Conservation (phyloP, 92 coral and sea anemone genomes). For the Porites divaricata region DNA sequence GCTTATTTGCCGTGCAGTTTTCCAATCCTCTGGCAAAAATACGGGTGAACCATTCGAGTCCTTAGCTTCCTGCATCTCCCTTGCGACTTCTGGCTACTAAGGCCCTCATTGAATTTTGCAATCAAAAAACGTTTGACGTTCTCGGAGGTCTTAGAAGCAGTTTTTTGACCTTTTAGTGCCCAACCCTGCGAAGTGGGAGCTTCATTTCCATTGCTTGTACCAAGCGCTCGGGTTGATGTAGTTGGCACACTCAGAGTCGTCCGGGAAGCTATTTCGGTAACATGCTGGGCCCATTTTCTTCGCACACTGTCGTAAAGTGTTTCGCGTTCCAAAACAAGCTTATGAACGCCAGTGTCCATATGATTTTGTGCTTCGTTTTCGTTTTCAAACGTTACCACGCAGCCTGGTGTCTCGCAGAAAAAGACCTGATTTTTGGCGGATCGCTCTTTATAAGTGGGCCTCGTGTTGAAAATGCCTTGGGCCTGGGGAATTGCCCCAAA, state of each 20-base stretch:
- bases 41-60: neutral
- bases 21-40: too few relatives aligned
- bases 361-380: slow-evolving; percentile 41
- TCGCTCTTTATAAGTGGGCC: neutral
- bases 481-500: slow-evolving; percentile 8
- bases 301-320: slow-evolving; percentile 42
- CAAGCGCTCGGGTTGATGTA: neutral
- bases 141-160: too few relatives aligned
- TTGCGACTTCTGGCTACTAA: too few relatives aligned
- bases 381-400: slow-evolving; percentile 42
- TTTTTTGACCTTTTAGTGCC: too few relatives aligned
- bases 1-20: too few relatives aligned
- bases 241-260: neutral
- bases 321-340: slow-evolving; percentile 42
- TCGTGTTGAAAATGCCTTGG: neutral
- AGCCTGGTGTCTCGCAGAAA: slow-evolving; percentile 45
- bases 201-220: neutral
- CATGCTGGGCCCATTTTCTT: slow-evolving; percentile 52
- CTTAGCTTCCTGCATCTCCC: slow-evolving; percentile 15
- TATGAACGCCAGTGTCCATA: slow-evolving; percentile 60
- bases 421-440: slow-evolving; percentile 30
- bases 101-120: too few relatives aligned
- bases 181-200: too few relatives aligned
- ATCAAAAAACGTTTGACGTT: too few relatives aligned
- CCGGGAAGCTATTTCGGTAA: slow-evolving; percentile 36